Conservation (phyloP, 2,113 vertebrate genomes). For the Anolis sagrei region DNA sequence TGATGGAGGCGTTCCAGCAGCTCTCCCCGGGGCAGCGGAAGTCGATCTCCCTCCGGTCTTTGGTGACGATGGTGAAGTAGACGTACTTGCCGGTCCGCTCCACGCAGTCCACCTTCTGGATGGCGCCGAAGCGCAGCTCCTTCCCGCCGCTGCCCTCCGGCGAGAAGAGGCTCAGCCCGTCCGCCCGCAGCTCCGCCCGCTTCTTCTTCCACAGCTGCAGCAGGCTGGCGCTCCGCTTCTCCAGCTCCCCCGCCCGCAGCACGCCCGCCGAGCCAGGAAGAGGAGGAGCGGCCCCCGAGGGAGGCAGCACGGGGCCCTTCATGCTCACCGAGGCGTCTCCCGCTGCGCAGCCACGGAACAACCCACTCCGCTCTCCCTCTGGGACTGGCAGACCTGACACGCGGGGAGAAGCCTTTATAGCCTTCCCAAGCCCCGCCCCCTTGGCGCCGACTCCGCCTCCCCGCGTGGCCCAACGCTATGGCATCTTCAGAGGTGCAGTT, state of each 20-base stretch:
- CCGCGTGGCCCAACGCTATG: too few relatives aligned
- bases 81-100: constrained; percentile 95
- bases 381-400: too few relatives aligned
- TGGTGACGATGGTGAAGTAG: constrained; percentile 98
- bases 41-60: constrained; percentile 94
- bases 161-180: constrained; percentile 90
- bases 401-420: too few relatives aligned
- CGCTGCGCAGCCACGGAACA: too few relatives aligned
- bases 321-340: neutral
- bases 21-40: constrained; percentile 91
- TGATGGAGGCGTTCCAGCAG: constrained; percentile 96
- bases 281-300: too few relatives aligned
- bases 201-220: constrained; percentile 97
- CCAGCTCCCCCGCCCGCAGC: constrained; percentile 79
- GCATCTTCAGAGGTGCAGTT: too few relatives aligned
- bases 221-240: constrained; percentile 94
- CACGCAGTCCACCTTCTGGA: constrained; percentile 92
- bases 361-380: too few relatives aligned
- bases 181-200: constrained; percentile 90
- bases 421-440: too few relatives aligned
- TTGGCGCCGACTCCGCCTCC: too few relatives aligned
- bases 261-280: too few relatives aligned
- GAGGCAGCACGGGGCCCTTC: too few relatives aligned
- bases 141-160: constrained; percentile 62
- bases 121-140: constrained; percentile 35